A percentile compares a stretch with the other conserved stretches of the same genome.
Conservation (phyloP, 2,797 vertebrate species). For the Halcyon leucocephala region DNA sequence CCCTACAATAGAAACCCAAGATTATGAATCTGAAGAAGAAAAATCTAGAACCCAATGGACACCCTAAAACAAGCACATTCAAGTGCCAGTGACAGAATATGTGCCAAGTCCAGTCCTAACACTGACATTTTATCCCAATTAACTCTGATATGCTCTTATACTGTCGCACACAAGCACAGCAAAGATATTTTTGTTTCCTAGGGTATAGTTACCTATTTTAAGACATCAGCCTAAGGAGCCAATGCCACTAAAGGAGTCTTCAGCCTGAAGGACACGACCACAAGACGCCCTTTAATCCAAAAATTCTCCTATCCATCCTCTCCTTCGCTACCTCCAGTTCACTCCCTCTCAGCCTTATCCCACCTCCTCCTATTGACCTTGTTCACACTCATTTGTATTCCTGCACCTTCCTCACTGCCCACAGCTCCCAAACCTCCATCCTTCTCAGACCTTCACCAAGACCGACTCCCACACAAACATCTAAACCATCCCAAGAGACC, state of each 20-base stretch:
- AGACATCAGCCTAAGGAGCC: not conserved
- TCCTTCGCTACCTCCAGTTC: not conserved
- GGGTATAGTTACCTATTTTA: not conserved
- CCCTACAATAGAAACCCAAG: not conserved
- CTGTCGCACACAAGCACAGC: not conserved
- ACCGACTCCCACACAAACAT: not conserved
- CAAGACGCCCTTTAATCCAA: not conserved
- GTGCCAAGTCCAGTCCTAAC: not conserved
- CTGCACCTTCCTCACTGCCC: not conserved
- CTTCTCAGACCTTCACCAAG: not conserved
- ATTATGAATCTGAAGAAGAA: not conserved
- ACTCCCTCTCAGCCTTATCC: not conserved
- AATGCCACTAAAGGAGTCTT: not conserved
- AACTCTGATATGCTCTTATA: not conserved
- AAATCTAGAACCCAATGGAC: not conserved
- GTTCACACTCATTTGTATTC: not conserved
- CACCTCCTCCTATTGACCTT: accelerated
- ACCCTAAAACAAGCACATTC: accelerated
- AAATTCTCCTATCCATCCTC: not conserved
- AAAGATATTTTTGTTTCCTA: not conserved
- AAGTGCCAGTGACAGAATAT: not conserved
- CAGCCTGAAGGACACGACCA: not conserved
- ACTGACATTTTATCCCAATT: not conserved
- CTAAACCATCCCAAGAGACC: not conserved
- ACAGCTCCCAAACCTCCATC: not conserved